A percentile compares a stretch with the other conserved stretches of the same genome.
Evolutionary conservation across 2,113 vertebrate species (phyloP).

Genomic region (Aphyosemion australe): DNA sequence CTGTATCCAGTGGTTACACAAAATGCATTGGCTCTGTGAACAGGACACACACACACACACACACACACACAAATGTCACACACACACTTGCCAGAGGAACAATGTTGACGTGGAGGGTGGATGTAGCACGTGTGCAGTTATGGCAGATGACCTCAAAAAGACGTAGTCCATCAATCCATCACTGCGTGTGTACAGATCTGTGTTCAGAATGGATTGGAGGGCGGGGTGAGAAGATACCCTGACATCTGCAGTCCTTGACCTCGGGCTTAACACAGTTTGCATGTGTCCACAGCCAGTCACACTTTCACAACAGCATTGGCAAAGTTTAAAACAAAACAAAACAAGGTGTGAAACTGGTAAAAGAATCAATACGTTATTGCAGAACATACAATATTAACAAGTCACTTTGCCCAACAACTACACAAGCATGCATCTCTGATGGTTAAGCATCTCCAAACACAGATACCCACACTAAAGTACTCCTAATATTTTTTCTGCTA

Average conservation of each 20-base stretch:
- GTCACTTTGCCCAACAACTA: conserved; percentile 79
- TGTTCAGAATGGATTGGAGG: conserved; percentile 49
- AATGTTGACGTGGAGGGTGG: conserved; percentile 61
- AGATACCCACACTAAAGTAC: conserved; percentile 61
- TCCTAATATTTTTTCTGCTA: conserved; percentile 70
- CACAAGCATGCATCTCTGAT: conserved; percentile 83
- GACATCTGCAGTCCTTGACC: conserved; percentile 66
- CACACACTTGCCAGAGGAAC: conserved; percentile 64
- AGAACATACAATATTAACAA: conserved; percentile 84
- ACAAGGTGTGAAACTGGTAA: conserved; percentile 72
- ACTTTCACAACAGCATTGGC: conserved; percentile 79
- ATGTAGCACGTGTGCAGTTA: conserved; percentile 76
- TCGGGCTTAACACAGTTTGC: conserved; percentile 73
- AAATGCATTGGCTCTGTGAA: conserved; percentile 75
- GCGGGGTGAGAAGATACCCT: conserved; percentile 44
- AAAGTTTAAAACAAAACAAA: conserved; percentile 57
- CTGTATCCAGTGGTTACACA: conserved; percentile 79
- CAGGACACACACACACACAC: conserved; percentile 64
- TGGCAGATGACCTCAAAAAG: conserved; percentile 66
- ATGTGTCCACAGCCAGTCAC: conserved; percentile 76
- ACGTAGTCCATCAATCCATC: conserved; percentile 60
- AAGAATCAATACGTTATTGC: conserved; percentile 84
- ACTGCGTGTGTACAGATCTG: conserved; percentile 60
- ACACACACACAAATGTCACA: conserved; percentile 39
- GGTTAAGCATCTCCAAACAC: conserved; percentile 70